A percentile compares a stretch with the other conserved stretches of the same genome.
These are phyloP conservation scores for Caenorhabditis brenneri DNA, from an alignment of 1,140 invertebrate species.

Conservation along the genomic window DNA sequence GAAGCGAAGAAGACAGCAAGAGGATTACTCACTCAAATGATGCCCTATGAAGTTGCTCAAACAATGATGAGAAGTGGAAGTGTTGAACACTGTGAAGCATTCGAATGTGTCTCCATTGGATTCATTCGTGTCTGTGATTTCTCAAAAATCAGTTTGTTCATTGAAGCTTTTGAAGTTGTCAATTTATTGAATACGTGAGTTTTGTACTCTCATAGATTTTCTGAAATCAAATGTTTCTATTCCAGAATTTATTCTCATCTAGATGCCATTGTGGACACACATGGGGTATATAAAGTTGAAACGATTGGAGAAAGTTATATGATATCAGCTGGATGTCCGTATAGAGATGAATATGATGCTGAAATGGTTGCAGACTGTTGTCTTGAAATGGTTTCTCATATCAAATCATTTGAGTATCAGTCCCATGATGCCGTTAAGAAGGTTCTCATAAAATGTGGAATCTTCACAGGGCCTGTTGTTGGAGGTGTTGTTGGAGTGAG, in stretches of 20 bases:
- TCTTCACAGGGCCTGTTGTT: constrained; percentile 72
- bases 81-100: constrained; percentile 46
- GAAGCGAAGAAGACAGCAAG: constrained; percentile 46
- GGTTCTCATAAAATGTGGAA: constrained; percentile 48
- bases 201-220: neutral
- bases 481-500: constrained; percentile 84
- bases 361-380: constrained; percentile 47
- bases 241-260: constrained; percentile 43
- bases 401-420: constrained; percentile 26
- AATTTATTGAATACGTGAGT: constrained; percentile 44
- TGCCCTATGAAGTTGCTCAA: constrained; percentile 49
- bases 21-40: constrained; percentile 47
- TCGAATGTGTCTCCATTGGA: constrained; percentile 47
- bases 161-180: constrained; percentile 42
- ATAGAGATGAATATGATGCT: constrained; percentile 40
- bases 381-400: constrained; percentile 42
- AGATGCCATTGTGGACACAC: constrained; percentile 45
- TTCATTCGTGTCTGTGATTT: constrained; percentile 47
- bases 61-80: constrained; percentile 44
- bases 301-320: constrained; percentile 48
- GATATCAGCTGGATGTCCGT: constrained; percentile 49
- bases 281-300: constrained; percentile 52
- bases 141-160: neutral
- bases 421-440: constrained; percentile 10
- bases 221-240: neutral